Evolutionary conservation across 2,113 vertebrate species (phyloP), one percentile per base, ranked within the genome.

Genomic region (Periophthalmus modestus): DNA sequence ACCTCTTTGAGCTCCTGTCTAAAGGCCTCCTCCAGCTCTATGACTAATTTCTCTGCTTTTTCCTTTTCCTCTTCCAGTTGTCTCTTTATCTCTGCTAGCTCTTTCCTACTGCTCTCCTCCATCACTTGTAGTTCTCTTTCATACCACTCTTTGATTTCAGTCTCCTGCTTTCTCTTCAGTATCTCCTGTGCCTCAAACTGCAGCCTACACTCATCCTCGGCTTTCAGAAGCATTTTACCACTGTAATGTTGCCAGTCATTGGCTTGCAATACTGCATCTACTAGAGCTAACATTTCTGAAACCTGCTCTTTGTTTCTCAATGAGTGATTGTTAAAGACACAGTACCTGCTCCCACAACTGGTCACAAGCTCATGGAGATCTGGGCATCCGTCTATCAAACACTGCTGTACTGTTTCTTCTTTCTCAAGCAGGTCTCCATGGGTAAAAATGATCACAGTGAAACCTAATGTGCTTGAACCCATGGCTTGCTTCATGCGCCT

Each of bases 241-340:
- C 36, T 57, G 66, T 87, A 93, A 43, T 34, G 83, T 5, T 16
- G 5, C 18, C 78, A 81, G 18, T 21, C 16, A 0, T 92, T 92
- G 2, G 0, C 12, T 34, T 43, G 50, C 72, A 90, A 67, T 78
- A 85, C 82, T 2, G 11, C 0, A 4, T 91, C 86, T 48, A 92
- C 75, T 59, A 90, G 19, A 43, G 15, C 39, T 5, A 92, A 7
- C 57, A 94, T 81, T 75, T 85, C 78, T 0, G 55, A 46, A 18
- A 88, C 78, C 46, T 93, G 90, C 0, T n/a, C 50, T 65, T 90
- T 88, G 1, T 2, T 81, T 13, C 43, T 59, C 1, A 0, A 18
- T 57, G 55, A 82, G 5, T 39, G 73, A 78, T 94, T 94, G 77
- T 81, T 77, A 63, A 93, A 90, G 63, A 89, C 79, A 11, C 70